phyloP scores from a whole-genome alignment of 2,888 invertebrate genomes.

The Escarpia spicata region DNA sequence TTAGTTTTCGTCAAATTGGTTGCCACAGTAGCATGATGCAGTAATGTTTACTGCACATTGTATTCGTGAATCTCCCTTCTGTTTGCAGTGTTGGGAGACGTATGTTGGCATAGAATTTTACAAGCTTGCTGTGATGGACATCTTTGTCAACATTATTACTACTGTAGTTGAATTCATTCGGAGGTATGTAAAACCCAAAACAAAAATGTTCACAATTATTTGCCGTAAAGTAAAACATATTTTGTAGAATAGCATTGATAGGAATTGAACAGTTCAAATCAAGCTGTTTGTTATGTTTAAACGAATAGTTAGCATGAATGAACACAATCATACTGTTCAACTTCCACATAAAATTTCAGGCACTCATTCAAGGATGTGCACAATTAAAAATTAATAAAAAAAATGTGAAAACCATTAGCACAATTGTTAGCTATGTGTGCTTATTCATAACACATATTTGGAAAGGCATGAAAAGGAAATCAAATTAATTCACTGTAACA shows the following conservation, averaged over 20 bases:
- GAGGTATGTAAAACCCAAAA: constrained; percentile 62
- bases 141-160: constrained; percentile 74
- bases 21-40: background rate
- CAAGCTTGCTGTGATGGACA: constrained; percentile 82
- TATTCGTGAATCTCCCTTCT: constrained; percentile 22
- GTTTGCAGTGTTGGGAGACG: constrained; percentile 83
- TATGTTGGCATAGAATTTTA: constrained; percentile 88
- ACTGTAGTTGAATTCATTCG: constrained; percentile 83
- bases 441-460: no score
- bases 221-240: background rate
- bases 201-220: background rate
- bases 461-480: no score
- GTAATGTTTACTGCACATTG: background rate
- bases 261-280: background rate
- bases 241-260: background rate
- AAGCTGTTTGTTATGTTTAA: background rate
- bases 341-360: no score
- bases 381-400: no score
- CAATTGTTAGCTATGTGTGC: no score
- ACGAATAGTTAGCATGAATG: no score
- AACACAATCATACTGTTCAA: no score
- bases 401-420: no score
- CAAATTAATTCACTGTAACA: no score
- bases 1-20: no score
- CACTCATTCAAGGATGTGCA: no score